Evolutionary conservation across 2,113 vertebrate species (phyloP).

Genomic region (Shinisaurus crocodilurus): DNA sequence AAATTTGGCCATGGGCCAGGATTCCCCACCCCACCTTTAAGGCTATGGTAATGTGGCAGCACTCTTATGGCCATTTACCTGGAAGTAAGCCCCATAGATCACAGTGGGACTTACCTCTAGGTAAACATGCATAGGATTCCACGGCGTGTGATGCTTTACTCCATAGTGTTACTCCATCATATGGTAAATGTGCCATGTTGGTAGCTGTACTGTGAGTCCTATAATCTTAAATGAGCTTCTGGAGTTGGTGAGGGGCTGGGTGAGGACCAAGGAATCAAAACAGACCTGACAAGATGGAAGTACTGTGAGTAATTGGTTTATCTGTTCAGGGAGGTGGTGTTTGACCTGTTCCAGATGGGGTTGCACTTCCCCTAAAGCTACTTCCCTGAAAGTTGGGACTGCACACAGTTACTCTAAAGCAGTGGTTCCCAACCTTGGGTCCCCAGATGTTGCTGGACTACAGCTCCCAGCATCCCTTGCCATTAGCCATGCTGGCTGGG

Average conservation of each 20-base stretch:
- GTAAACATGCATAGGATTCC: neutral
- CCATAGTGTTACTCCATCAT: neutral
- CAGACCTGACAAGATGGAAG: too few relatives aligned
- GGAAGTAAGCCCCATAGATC: neutral
- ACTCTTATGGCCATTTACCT: neutral
- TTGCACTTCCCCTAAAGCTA: neutral
- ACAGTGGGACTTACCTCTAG: neutral
- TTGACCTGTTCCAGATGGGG: neutral
- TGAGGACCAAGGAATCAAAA: too few relatives aligned
- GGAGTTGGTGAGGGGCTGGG: neutral
- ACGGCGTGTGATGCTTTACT: neutral
- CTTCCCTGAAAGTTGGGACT: too few relatives aligned
- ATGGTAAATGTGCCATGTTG: neutral
- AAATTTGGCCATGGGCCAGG: too few relatives aligned
- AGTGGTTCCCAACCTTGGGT: too few relatives aligned
- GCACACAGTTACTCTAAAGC: too few relatives aligned
- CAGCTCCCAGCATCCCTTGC: too few relatives aligned
- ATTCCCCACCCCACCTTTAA: neutral
- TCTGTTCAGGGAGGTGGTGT: neutral
- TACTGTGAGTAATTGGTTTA: neutral
- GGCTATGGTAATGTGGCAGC: neutral
- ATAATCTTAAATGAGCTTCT: neutral
- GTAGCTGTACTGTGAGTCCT: neutral
- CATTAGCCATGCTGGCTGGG: too few relatives aligned
- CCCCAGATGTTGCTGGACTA: too few relatives aligned